Evolutionary conservation across 2,888 invertebrate genomes (phyloP).

Genomic region (Chironomus tentans): DNA sequence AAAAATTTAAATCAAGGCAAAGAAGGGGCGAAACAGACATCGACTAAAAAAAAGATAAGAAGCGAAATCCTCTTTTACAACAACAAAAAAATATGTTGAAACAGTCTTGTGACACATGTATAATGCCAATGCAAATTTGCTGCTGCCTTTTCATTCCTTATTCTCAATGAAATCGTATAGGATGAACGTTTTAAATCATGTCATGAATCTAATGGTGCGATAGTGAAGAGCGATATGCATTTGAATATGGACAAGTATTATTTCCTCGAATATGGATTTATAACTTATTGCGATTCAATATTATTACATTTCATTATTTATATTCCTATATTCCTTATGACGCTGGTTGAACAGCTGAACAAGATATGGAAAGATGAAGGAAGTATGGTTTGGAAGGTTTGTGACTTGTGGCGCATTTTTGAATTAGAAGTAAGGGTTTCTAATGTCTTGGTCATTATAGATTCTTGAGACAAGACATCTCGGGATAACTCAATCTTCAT

Average conservation of each 20-base stretch:
- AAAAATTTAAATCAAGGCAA: not conserved
- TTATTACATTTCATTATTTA: no score
- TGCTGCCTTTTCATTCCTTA: no score
- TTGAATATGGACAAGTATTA: not conserved
- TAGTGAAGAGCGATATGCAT: not conserved
- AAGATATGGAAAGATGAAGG: not conserved
- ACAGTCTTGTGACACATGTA: not conserved
- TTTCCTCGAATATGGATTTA: not conserved
- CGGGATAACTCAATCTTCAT: no score
- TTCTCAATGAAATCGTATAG: not conserved
- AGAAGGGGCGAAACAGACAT: not conserved
- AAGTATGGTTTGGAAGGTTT: not conserved
- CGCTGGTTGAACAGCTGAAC: not conserved
- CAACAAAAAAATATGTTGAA: not conserved
- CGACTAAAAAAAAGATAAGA: not conserved
- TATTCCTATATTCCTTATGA: not conserved
- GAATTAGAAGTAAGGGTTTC: no score
- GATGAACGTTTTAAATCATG: not conserved
- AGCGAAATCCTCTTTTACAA: not conserved
- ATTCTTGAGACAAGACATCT: no score
- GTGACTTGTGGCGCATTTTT: no score
- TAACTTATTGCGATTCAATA: not conserved
- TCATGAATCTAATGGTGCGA: not conserved
- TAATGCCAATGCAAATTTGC: not conserved
- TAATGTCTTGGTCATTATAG: no score